These are phyloP conservation scores for Rhimphoctona megacephalus DNA, from an alignment of 2,888 invertebrate species.

Conservation along the genomic window DNA sequence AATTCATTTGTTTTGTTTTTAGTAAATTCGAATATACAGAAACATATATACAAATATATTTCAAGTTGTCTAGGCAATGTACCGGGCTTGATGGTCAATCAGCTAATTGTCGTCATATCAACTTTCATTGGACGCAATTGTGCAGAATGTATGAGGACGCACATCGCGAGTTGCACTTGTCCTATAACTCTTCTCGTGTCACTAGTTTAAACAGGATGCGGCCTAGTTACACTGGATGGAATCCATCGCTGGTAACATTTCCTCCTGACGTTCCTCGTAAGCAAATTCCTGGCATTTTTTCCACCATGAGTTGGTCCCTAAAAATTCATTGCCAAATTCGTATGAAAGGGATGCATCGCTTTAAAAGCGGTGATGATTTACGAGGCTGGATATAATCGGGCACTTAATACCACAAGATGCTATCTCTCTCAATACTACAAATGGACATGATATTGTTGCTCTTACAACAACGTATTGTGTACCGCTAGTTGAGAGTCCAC, in stretches of 20 bases:
- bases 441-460: conserved; percentile 26
- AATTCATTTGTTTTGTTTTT: background rate
- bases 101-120: conserved; percentile 82
- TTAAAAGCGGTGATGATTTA: conserved; percentile 5
- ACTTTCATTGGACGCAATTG: conserved; percentile 83
- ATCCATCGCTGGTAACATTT: conserved; percentile 27
- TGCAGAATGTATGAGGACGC: conserved; percentile 75
- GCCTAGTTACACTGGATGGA: conserved; percentile 68
- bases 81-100: conserved; percentile 78
- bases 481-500: conserved; percentile 34
- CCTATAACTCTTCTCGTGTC: conserved; percentile 67
- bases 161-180: conserved; percentile 76
- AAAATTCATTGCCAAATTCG: conserved; percentile 7
- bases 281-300: background rate
- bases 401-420: background rate
- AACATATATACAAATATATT: background rate
- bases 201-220: conserved; percentile 79
- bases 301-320: background rate
- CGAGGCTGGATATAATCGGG: conserved; percentile 18
- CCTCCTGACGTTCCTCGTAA: background rate
- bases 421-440: background rate
- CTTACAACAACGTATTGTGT: conserved; percentile 11
- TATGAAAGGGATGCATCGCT: background rate
- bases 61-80: conserved; percentile 19
- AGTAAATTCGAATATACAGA: background rate